Evolutionary conservation across 2,113 vertebrate species (phyloP).

Genomic region (Neolamprologus hecqui): DNA sequence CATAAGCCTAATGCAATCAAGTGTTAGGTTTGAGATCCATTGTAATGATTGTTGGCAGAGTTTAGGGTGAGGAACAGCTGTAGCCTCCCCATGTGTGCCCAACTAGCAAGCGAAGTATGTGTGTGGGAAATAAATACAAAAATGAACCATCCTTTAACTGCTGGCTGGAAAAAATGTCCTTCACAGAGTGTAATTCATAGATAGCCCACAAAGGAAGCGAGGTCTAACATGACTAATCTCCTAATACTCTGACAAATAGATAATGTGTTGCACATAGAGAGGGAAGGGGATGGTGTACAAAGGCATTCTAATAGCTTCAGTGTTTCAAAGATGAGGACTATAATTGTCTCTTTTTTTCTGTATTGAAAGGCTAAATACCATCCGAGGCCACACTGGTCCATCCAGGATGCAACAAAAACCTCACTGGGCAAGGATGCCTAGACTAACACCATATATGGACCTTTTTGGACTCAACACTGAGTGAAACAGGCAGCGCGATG

Average conservation of each 20-base stretch:
- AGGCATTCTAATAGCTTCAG: constrained; percentile 19
- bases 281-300: neutral
- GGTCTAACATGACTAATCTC: constrained; percentile 53
- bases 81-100: constrained; percentile 18
- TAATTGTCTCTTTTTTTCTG: neutral
- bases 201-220: constrained; percentile 45
- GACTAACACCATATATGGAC: neutral
- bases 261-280: constrained; percentile 7
- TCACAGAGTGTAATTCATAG: constrained; percentile 44
- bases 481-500: neutral
- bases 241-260: constrained; percentile 61
- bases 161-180: constrained; percentile 36
- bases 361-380: neutral
- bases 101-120: constrained; percentile 9
- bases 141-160: constrained; percentile 27
- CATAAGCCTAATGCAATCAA: constrained; percentile 1
- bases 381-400: neutral
- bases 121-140: constrained; percentile 42
- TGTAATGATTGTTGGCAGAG: constrained; percentile 31
- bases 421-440: neutral
- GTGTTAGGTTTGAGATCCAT: constrained; percentile 19
- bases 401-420: neutral
- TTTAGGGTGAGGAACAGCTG: constrained; percentile 45
- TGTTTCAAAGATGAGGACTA: constrained; percentile 3
- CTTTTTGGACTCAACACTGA: neutral